A percentile compares a stretch with the other conserved stretches of the same genome.
These are phyloP conservation scores for Hydropsyche tenuis DNA, from an alignment of 1,140 invertebrate species.

Conservation along the genomic window DNA sequence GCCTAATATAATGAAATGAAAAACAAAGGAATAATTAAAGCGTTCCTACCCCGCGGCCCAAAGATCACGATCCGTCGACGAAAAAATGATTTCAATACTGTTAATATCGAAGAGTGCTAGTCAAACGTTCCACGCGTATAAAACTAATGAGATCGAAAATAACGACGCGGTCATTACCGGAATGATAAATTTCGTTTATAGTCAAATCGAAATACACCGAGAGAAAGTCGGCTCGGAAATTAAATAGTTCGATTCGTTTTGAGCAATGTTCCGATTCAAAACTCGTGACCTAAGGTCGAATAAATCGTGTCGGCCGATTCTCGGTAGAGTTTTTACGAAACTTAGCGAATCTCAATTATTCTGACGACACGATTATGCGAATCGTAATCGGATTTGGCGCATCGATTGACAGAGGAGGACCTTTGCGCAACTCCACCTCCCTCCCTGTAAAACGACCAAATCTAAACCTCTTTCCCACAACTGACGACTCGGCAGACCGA, in stretches of 20 bases:
- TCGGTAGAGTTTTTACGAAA: neutral
- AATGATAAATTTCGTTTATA: too few species aligned
- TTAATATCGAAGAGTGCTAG: conserved; percentile 8
- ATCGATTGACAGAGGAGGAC: too few species aligned
- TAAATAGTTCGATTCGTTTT: too few species aligned
- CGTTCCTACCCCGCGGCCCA: conserved; percentile 17
- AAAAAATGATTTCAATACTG: conserved; percentile 30
- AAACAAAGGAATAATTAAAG: conserved; percentile 35
- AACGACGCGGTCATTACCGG: too few species aligned
- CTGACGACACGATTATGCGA: neutral
- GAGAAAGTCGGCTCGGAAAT: too few species aligned
- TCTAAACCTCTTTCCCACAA: too few species aligned
- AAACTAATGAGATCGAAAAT: too few species aligned
- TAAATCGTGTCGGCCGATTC: neutral
- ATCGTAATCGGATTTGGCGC: too few species aligned
- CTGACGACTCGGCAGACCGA: too few species aligned
- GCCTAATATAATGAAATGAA: neutral
- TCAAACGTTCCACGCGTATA: neutral
- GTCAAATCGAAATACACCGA: too few species aligned
- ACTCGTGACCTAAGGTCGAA: neutral
- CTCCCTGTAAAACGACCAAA: too few species aligned
- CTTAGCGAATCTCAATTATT: neutral
- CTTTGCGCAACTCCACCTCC: too few species aligned
- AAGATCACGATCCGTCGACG: neutral
- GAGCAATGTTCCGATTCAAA: neutral